Conservation (phyloP, 2,113 vertebrate species). For the Grantiella picta region DNA sequence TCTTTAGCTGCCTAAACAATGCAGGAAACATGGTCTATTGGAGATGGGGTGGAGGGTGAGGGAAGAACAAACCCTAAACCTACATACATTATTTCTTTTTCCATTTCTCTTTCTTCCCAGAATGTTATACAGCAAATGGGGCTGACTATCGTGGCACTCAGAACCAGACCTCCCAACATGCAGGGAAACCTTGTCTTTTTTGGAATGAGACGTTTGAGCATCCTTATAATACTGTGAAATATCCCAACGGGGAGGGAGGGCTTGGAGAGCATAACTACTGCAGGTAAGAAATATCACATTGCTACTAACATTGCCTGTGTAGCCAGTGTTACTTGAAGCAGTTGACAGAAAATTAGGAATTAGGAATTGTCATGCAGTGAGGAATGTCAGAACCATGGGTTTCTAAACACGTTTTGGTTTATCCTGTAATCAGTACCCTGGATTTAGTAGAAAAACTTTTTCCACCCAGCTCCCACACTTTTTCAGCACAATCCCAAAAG, state of each 20-base stretch:
- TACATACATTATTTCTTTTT: not conserved
- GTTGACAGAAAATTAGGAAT: not conserved
- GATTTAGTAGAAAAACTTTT: not conserved
- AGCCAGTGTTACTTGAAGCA: not conserved
- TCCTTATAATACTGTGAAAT: conserved; percentile 94
- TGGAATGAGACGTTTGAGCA: conserved; percentile 98
- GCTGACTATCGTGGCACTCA: conserved; percentile 92
- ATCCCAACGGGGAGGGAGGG: conserved; percentile 92
- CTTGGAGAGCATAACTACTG: conserved; percentile 94
- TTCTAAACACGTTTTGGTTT: not conserved
- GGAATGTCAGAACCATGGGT: not conserved
- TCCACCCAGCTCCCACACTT: not conserved
- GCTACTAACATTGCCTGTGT: not conserved
- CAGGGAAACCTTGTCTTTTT: conserved; percentile 91
- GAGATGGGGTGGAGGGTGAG: not conserved
- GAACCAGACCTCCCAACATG: conserved; percentile 87
- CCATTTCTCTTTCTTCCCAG: conserved; percentile 67
- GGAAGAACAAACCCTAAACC: not conserved
- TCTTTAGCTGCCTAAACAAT: not conserved
- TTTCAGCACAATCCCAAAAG: not conserved
- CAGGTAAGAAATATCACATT: conserved; percentile 77
- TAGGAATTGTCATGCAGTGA: not conserved
- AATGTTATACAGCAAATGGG: conserved; percentile 95
- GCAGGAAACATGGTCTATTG: not conserved
- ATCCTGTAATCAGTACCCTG: not conserved